These are phyloP conservation scores for Phrynocephalus vlangalii DNA, from an alignment of 2,797 vertebrate genomes.

Conservation along the genomic window DNA sequence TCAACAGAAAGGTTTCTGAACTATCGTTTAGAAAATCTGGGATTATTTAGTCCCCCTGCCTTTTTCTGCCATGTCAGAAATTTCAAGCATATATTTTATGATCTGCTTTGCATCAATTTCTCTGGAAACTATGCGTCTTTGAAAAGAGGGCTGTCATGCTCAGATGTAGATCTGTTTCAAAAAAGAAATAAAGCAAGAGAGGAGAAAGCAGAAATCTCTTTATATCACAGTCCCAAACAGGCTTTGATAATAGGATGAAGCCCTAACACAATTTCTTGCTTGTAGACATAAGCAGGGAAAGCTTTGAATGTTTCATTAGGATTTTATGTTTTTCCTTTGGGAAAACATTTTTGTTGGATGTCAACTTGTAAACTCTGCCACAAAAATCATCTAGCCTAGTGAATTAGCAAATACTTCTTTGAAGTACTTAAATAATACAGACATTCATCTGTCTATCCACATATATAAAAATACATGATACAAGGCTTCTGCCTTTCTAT, in stretches of 20 bases:
- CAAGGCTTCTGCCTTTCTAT: neutral
- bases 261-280: neutral
- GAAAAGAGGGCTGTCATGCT: neutral
- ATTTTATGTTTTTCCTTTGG: conserved; percentile 15
- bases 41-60: neutral
- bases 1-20: conserved; percentile 15
- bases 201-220: neutral
- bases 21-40: conserved; percentile 2
- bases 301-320: neutral
- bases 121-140: neutral
- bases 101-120: neutral
- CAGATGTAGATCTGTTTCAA: neutral
- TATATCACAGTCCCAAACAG: neutral
- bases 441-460: conserved; percentile 19
- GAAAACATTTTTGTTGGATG: conserved; percentile 20
- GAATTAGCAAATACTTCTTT: neutral
- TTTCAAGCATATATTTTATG: conserved; percentile 14
- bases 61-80: neutral
- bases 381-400: conserved; percentile 10
- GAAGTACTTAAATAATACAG: neutral
- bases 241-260: conserved; percentile 40
- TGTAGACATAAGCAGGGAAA: conserved; percentile 2
- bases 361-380: conserved; percentile 28
- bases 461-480: conserved; percentile 6
- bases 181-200: neutral